phyloP scores from a whole-genome alignment of 2,113 vertebrate species.

The Orycteropus afer region DNA sequence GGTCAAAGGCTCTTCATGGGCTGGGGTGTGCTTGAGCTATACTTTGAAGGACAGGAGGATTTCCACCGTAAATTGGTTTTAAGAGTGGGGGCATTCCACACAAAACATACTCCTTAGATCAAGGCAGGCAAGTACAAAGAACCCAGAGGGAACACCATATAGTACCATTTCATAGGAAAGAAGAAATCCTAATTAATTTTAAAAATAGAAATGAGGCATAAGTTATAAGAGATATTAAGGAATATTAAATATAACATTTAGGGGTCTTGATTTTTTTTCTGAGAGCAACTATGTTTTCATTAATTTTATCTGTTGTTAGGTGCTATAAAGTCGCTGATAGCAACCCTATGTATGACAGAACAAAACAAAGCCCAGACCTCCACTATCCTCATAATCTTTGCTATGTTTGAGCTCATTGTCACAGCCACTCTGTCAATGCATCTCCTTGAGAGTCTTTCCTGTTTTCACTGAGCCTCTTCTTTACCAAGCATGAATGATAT shows the following conservation, averaged over 20 bases:
- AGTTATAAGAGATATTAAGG: neutral
- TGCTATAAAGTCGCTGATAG: no score
- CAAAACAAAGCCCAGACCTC: no score
- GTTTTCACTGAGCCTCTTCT: no score
- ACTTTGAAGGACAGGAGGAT: neutral
- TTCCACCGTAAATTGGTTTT: no score
- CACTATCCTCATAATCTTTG: no score
- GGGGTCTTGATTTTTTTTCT: slow-evolving; percentile 20
- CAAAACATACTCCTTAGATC: neutral
- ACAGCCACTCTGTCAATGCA: no score
- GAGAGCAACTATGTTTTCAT: neutral
- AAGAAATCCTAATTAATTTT: slow-evolving; percentile 16
- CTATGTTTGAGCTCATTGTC: no score
- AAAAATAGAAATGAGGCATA: neutral
- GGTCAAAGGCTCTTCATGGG: neutral
- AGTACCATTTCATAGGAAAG: neutral
- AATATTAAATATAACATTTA: neutral
- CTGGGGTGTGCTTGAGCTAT: neutral
- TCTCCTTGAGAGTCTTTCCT: no score
- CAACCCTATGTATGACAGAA: no score
- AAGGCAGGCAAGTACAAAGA: neutral
- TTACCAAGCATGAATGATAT: no score
- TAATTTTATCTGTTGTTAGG: no score
- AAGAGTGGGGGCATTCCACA: neutral
- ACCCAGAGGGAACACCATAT: neutral